phyloP scores from a whole-genome alignment of 2,888 invertebrate genomes.

The Lagria hirta region DNA sequence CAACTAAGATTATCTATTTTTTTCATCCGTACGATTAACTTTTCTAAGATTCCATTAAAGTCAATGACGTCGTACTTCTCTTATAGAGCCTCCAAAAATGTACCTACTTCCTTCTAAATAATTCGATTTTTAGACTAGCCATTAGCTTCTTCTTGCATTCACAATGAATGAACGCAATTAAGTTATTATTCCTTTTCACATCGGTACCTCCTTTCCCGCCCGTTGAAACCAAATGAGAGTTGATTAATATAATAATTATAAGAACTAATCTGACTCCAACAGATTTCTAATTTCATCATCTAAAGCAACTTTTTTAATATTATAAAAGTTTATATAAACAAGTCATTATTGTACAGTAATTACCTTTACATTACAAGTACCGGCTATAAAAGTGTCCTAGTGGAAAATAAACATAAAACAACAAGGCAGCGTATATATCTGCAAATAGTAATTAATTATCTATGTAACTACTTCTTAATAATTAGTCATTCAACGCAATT shows the following conservation, averaged over 20 bases:
- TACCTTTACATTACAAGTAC: too few species aligned
- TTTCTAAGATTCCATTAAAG: conserved; percentile 3
- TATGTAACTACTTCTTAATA: too few species aligned
- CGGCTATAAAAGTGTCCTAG: too few species aligned
- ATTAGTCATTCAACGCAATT: too few species aligned
- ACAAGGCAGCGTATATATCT: too few species aligned
- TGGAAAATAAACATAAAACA: too few species aligned
- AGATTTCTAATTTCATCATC: conserved; percentile 37
- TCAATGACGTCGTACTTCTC: conserved; percentile 1
- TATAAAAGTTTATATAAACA: conserved; percentile 30
- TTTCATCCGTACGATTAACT: too few species aligned
- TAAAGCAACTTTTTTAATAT: conserved; percentile 24
- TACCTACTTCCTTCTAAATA: conserved; percentile 4
- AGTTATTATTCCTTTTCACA: conserved; percentile 12
- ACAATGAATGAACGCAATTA: conserved; percentile 10
- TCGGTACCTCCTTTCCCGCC: conserved; percentile 12
- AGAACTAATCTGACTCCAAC: conserved; percentile 21
- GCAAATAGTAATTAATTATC: too few species aligned
- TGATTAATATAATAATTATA: conserved; percentile 14
- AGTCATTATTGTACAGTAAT: conserved; percentile 26
- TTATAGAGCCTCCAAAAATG: too few species aligned
- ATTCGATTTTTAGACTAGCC: conserved; percentile 2
- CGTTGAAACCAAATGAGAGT: conserved; percentile 5
- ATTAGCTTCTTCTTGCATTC: not conserved
- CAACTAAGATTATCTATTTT: too few species aligned